Percentiles rank a stretch among this genome's conserved stretches.
Evolutionary conservation across 2,113 vertebrate species (phyloP).

Genomic region (Stegostoma tigrinum): DNA sequence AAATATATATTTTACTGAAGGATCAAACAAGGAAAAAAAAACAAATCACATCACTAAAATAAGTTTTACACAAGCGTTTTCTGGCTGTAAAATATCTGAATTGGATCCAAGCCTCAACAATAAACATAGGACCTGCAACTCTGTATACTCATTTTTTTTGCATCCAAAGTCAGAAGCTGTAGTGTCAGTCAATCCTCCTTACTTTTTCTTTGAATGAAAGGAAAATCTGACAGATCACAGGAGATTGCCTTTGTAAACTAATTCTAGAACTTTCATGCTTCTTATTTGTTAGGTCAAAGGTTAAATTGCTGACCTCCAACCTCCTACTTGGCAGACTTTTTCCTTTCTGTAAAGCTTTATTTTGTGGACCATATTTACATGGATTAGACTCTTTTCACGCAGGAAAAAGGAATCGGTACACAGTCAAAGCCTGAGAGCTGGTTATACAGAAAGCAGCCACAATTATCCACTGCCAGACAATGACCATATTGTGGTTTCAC

Average conservation of each 20-base stretch:
- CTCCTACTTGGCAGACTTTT: constrained; percentile 76
- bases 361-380: constrained; percentile 97
- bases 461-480: constrained; percentile 97
- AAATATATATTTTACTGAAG: not conserved
- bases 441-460: constrained; percentile 96
- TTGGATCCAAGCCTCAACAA: not conserved
- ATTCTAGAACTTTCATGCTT: constrained; percentile 99
- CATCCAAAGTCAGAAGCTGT: constrained; percentile 18
- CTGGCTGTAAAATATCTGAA: not conserved
- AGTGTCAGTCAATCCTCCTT: constrained; percentile 80
- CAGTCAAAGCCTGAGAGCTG: constrained; percentile 91
- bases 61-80: not conserved
- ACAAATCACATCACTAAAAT: not conserved
- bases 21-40: not conserved
- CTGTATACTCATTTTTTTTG: not conserved
- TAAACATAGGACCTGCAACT: not conserved
- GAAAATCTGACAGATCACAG: constrained; percentile 90
- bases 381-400: constrained; percentile 99
- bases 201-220: constrained; percentile 68
- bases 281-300: constrained; percentile 99
- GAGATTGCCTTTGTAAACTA: constrained; percentile 95
- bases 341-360: constrained; percentile 90
- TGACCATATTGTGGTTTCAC: constrained; percentile 99
- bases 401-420: constrained; percentile 89
- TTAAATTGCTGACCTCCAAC: constrained; percentile 99